Conservation (phyloP, 2,113 vertebrate genomes). For the Emydura subglobosa region DNA sequence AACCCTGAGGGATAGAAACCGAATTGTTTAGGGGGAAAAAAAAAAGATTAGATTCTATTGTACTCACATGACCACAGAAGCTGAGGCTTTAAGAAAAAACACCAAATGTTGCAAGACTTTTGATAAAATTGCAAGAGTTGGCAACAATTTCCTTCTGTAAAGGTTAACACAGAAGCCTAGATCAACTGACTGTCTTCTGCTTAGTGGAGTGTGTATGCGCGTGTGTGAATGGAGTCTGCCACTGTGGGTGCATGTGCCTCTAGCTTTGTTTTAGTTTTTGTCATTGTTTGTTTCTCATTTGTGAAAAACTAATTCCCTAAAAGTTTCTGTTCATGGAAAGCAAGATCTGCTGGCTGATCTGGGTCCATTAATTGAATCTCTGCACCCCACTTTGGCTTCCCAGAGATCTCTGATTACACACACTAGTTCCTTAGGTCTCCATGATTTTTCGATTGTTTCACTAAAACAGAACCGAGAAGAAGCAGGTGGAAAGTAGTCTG, state of each 20-base stretch:
- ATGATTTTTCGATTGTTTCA: neutral
- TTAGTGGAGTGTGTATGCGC: neutral
- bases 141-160: neutral
- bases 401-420: neutral
- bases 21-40: neutral
- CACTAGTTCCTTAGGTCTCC: neutral
- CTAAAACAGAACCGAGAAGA: neutral
- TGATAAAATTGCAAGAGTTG: neutral
- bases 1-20: neutral
- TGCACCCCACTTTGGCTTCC: neutral
- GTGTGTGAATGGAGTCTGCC: neutral
- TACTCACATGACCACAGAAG: neutral
- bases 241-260: fast-evolving
- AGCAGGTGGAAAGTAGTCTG: neutral
- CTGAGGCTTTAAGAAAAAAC: neutral
- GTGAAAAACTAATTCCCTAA: neutral
- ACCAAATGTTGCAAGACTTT: neutral
- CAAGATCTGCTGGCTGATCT: neutral
- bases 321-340: fast-evolving
- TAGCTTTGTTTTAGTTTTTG: neutral
- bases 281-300: neutral
- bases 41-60: neutral
- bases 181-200: neutral
- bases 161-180: neutral
- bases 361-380: fast-evolving